Evolutionary conservation across 1,140 invertebrate species (phyloP), one percentile per base, ranked within the genome.

Genomic region (Atta cephalotes): DNA sequence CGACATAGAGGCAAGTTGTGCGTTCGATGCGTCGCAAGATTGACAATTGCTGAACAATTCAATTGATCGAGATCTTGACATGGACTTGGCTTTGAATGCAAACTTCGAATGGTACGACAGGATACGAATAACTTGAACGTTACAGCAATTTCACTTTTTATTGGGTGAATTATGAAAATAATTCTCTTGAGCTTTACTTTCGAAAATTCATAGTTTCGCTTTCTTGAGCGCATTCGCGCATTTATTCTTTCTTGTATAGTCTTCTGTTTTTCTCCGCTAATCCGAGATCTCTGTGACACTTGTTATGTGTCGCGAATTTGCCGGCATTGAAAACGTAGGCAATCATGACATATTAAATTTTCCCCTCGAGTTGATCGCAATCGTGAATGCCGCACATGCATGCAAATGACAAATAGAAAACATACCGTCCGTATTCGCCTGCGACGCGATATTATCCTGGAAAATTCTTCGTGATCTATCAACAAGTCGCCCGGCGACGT

Each of bases 391-490:
- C 14, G 56, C 56, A 31, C 56, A 18, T 62, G 70, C 39, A 76
- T 84, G 70, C 80, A 84, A 84, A 84, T 84, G 80, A 63, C 70
- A 84, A 76, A 62, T 63, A 84, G 56, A 63, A 84, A 84, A 63
- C 70, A 84, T 53, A 31, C 53, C 21, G 18, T 7, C 16, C 28
- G 49, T 16, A 45, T 28, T n/a, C 66, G 53, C 14, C 10, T 53
- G 35, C 39, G 66, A 49, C 56, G 2, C 66, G 25, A 21, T 16
- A 21, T 51, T 60, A 49, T 35, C 3, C 18, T 35, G 18, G 70
- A 25, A 74, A 49, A 74, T 49, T 14, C 45, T n/a, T 53, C 7
- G 14, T n/a, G 12, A 68, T 80, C 68, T 70, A 68, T 74, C 35
- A 58, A 12, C 35, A 60, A 62, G 68, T 56, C 21, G 18, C 39